A percentile compares a stretch with the other conserved stretches of the same genome.
These are phyloP conservation scores for Onthophagus sagittarius DNA, from an alignment of 2,888 invertebrate species.

Conservation along the genomic window DNA sequence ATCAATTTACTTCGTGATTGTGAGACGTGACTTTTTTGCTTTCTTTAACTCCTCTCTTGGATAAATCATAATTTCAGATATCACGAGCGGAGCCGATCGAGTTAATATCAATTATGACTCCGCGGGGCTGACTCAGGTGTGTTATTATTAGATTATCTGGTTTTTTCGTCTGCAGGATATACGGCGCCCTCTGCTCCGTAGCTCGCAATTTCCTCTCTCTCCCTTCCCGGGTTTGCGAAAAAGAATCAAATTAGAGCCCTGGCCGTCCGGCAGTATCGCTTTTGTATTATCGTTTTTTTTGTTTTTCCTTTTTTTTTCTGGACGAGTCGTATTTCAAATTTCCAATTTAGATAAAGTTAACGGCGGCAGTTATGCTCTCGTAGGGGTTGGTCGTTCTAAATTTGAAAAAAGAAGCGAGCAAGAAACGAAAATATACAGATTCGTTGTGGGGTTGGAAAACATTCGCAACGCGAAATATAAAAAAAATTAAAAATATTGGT, in stretches of 20 bases:
- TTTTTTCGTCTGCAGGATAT: neutral
- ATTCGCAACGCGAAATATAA: neutral
- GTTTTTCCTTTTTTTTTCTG: neutral
- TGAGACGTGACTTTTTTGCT: neutral
- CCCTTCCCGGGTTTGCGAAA: neutral
- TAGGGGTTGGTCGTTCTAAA: neutral
- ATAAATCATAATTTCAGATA: neutral
- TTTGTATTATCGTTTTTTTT: neutral
- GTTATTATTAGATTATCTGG: conserved; percentile 9
- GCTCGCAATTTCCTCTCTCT: neutral
- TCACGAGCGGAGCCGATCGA: conserved; percentile 3
- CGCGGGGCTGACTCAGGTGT: conserved; percentile 1
- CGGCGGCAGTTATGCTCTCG: neutral
- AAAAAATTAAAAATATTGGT: neutral
- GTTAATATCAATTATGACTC: conserved; percentile 11
- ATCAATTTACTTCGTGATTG: neutral
- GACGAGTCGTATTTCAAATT: neutral
- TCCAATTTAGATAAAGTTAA: neutral
- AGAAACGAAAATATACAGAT: neutral
- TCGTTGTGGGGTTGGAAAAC: neutral
- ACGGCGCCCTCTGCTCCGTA: neutral
- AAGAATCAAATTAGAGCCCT: neutral
- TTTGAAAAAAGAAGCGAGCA: neutral
- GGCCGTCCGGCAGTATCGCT: neutral
- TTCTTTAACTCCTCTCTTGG: neutral